Conservation (phyloP, 1,140 invertebrate species). For the Caenorhabditis inopinata region DNA sequence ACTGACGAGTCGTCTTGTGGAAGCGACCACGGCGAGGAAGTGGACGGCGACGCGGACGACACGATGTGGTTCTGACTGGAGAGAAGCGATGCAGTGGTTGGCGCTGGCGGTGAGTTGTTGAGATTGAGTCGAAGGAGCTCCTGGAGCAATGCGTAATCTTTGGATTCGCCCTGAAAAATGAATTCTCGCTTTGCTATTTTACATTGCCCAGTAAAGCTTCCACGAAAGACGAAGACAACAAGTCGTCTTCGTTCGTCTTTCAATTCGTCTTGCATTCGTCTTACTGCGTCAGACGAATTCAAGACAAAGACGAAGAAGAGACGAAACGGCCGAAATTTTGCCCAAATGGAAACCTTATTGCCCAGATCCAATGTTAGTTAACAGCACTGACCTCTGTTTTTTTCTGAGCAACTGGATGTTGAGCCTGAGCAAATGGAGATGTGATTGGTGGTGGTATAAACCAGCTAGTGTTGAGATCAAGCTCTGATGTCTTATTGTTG, state of each 20-base stretch:
- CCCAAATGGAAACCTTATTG: too few relatives aligned
- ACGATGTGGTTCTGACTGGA: not conserved
- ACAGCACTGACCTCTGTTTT: not conserved
- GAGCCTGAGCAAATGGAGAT: not conserved
- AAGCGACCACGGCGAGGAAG: slow-evolving; percentile 1
- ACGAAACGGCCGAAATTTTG: too few relatives aligned
- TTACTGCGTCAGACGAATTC: too few relatives aligned
- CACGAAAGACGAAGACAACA: too few relatives aligned
- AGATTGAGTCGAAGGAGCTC: slow-evolving; percentile 15
- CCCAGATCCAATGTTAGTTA: too few relatives aligned
- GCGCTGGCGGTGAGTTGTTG: not conserved
- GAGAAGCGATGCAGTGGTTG: not conserved
- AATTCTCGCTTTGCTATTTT: too few relatives aligned
- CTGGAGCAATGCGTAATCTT: slow-evolving; percentile 1
- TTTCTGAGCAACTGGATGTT: not conserved
- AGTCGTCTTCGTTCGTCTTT: too few relatives aligned
- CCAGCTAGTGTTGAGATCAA: slow-evolving; percentile 7
- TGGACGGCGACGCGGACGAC: not conserved
- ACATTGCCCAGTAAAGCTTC: too few relatives aligned
- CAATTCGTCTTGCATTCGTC: too few relatives aligned
- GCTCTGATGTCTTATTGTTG: slow-evolving; percentile 10
- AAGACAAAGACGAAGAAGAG: too few relatives aligned
- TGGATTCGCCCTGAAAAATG: slow-evolving; percentile 4
- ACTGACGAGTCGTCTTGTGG: not conserved
- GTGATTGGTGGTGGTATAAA: slow-evolving; percentile 15